A percentile compares a stretch with the other conserved stretches of the same genome.
Evolutionary conservation across 1,140 invertebrate species (phyloP).

Genomic region (Musca domestica): DNA sequence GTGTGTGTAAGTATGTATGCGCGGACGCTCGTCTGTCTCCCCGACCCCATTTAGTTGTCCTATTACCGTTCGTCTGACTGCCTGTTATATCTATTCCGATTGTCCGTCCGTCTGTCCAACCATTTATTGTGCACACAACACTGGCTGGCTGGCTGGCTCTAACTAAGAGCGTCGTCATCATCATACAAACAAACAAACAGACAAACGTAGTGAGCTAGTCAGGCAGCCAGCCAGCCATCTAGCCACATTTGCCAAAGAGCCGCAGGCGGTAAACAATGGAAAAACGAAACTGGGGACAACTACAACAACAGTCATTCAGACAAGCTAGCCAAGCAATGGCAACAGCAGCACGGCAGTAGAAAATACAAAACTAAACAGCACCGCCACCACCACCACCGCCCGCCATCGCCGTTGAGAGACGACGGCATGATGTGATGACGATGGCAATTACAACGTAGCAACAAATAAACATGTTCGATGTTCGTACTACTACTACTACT

Average conservation of each 20-base stretch:
- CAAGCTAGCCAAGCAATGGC: background rate
- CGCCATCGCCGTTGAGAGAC: too few relatives aligned
- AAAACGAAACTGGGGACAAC: slow-evolving; percentile 4
- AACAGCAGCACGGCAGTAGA: background rate
- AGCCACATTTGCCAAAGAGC: slow-evolving; percentile 13
- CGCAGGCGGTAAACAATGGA: slow-evolving; percentile 16
- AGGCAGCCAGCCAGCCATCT: background rate
- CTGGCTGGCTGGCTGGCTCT: background rate
- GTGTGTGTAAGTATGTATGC: too few relatives aligned
- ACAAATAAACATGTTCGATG: slow-evolving; percentile 10
- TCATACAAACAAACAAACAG: background rate
- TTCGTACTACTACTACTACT: too few relatives aligned
- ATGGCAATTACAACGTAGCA: slow-evolving; percentile 16
- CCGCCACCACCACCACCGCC: too few relatives aligned
- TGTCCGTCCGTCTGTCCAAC: too few relatives aligned
- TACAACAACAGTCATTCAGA: background rate
- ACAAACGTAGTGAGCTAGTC: too few relatives aligned
- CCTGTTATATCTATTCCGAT: too few relatives aligned
- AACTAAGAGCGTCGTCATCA: background rate
- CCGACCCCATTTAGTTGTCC: too few relatives aligned
- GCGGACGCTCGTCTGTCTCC: too few relatives aligned
- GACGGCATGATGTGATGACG: slow-evolving; percentile 9
- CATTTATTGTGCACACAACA: too few relatives aligned
- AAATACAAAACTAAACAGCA: background rate
- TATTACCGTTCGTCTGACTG: too few relatives aligned